Conservation (phyloP, 2,888 invertebrate species). For the Plagiodera versicolora region DNA sequence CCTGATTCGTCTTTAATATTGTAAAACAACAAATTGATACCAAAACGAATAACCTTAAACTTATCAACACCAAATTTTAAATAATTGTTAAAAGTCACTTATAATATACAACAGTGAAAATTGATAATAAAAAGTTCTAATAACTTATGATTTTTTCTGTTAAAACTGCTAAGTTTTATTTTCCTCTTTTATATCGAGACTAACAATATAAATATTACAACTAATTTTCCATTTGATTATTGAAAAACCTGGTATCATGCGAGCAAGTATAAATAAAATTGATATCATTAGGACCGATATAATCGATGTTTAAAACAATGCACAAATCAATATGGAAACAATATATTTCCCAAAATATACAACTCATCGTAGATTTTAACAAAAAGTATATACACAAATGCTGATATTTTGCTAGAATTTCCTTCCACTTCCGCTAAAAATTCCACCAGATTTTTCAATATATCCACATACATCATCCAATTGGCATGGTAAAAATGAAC, state of each 20-base stretch:
- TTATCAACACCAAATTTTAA: constrained; percentile 43
- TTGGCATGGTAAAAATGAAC: constrained; percentile 34
- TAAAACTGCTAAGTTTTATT: constrained; percentile 23
- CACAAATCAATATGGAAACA: constrained; percentile 28
- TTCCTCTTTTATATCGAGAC: constrained; percentile 28
- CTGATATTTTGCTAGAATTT: constrained; percentile 17
- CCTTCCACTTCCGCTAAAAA: constrained; percentile 14
- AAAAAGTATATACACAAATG: constrained; percentile 32
- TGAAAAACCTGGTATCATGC: constrained; percentile 38
- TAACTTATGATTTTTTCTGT: constrained; percentile 35
- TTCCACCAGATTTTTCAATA: constrained; percentile 41
- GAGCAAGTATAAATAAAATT: constrained; percentile 30
- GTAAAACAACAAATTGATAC: constrained; percentile 29
- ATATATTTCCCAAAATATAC: constrained; percentile 31
- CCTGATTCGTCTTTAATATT: constrained; percentile 9
- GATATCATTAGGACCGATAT: constrained; percentile 25
- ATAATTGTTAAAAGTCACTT: constrained; percentile 40
- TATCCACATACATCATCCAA: constrained; percentile 28
- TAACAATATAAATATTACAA: constrained; percentile 34
- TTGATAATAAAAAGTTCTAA: constrained; percentile 37
- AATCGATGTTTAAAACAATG: constrained; percentile 30
- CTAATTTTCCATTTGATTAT: constrained; percentile 25
- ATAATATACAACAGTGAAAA: constrained; percentile 40
- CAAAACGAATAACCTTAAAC: constrained; percentile 40
- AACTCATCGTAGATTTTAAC: constrained; percentile 26